Evolutionary conservation across 2,797 vertebrate genomes (phyloP).

Genomic region (Myripristis murdjan): DNA sequence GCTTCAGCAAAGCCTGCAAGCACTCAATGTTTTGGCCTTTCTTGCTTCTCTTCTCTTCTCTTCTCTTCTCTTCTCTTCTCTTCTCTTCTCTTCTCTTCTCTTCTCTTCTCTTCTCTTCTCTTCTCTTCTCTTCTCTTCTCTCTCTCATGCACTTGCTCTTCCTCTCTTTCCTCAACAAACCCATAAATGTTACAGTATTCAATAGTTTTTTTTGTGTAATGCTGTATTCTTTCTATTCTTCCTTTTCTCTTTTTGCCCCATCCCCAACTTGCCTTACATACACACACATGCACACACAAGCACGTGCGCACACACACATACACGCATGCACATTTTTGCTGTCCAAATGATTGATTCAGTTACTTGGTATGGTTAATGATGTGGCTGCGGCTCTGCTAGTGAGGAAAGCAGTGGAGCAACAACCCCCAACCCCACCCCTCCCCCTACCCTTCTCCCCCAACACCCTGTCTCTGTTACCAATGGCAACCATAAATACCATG

Average conservation of each 20-base stretch:
- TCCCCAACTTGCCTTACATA: background rate
- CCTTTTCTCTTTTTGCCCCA: background rate
- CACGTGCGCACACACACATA: slow-evolving; percentile 4
- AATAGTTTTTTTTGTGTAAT: too few species aligned
- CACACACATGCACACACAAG: background rate
- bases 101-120: too few species aligned
- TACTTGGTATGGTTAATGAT: slow-evolving; percentile 58
- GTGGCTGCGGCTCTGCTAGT: slow-evolving; percentile 56
- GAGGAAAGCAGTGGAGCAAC: slow-evolving; percentile 52
- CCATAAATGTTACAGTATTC: too few species aligned
- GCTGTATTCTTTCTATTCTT: background rate
- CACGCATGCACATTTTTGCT: background rate
- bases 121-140: too few species aligned
- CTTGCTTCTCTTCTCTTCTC: too few species aligned
- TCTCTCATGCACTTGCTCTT: too few species aligned
- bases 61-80: too few species aligned
- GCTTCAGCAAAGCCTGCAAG: background rate
- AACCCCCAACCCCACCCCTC: slow-evolving; percentile 40
- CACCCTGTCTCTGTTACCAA: slow-evolving; percentile 70
- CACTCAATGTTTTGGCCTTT: too few species aligned
- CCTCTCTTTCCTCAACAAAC: too few species aligned
- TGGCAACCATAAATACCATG: slow-evolving; percentile 79
- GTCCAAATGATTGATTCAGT: slow-evolving; percentile 13
- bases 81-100: too few species aligned
- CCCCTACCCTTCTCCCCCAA: slow-evolving; percentile 10